Conservation (phyloP, 2,888 invertebrate species). For the Cheiracanthium punctorium region DNA sequence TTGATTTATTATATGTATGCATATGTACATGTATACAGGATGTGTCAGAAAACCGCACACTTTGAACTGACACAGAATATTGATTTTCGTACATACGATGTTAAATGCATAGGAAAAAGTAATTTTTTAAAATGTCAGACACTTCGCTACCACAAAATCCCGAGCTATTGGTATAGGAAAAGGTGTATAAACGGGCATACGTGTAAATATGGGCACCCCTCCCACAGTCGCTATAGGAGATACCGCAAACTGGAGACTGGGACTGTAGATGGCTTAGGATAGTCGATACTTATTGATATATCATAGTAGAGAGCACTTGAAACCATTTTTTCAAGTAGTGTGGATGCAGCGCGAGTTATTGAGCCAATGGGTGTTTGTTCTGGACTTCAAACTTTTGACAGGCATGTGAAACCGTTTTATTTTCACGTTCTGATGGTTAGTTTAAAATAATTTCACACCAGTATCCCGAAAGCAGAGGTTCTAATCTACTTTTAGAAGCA, state of each 20-base stretch:
- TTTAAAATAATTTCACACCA: not conserved
- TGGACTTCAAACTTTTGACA: not conserved
- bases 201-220: not conserved
- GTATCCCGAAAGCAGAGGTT: not conserved
- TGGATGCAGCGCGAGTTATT: not conserved
- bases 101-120: too few species aligned
- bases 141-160: too few species aligned
- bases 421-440: not conserved
- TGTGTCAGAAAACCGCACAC: too few species aligned
- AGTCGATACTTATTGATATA: not conserved
- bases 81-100: too few species aligned
- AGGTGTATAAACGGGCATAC: not conserved
- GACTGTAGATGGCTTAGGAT: not conserved
- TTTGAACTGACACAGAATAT: too few species aligned
- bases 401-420: not conserved
- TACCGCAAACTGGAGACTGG: not conserved
- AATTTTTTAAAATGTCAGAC: too few species aligned
- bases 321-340: not conserved
- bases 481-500: constrained; percentile 3
- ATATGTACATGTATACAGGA: too few species aligned
- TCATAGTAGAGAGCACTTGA: not conserved
- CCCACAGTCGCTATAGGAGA: not conserved
- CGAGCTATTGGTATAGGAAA: too few species aligned
- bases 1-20: too few species aligned
- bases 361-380: not conserved